Evolutionary conservation across 2,888 invertebrate species (phyloP).

Genomic region (Leucoma salicis): DNA sequence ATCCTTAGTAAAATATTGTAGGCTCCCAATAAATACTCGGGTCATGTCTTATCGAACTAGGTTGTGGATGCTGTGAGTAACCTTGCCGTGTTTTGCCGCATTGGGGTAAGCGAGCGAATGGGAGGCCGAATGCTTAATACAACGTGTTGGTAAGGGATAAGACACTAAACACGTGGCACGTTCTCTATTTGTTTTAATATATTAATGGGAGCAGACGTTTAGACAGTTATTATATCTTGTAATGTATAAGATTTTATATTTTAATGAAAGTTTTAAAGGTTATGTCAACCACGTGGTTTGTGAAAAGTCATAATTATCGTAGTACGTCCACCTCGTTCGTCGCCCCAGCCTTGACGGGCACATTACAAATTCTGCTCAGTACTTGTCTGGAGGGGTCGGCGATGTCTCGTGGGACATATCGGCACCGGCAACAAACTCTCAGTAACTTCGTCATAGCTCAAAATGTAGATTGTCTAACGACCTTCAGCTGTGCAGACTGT

Average conservation of each 20-base stretch:
- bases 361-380: slow-evolving; percentile 37
- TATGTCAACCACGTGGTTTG: slow-evolving; percentile 5
- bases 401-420: slow-evolving; percentile 40
- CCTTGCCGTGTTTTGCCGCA: slow-evolving; percentile 71
- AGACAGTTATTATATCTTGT: no score
- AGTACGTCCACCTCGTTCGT: slow-evolving; percentile 22
- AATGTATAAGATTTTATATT: not conserved
- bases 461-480: slow-evolving; percentile 38
- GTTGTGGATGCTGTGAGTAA: slow-evolving; percentile 53
- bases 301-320: no score
- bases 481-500: slow-evolving; percentile 44
- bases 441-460: slow-evolving; percentile 35
- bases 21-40: slow-evolving; percentile 26
- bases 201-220: slow-evolving; percentile 5
- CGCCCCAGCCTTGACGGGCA: slow-evolving; percentile 45
- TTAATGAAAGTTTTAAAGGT: no score
- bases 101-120: slow-evolving; percentile 60
- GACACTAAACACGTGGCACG: slow-evolving; percentile 30
- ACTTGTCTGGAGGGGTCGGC: slow-evolving; percentile 26
- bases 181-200: slow-evolving; percentile 9
- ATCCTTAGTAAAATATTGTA: no score
- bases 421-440: slow-evolving; percentile 36
- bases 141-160: slow-evolving; percentile 35
- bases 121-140: slow-evolving; percentile 32
- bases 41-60: slow-evolving; percentile 41